These are phyloP conservation scores for Martes martes DNA, from an alignment of 2,113 vertebrate species.

Conservation along the genomic window DNA sequence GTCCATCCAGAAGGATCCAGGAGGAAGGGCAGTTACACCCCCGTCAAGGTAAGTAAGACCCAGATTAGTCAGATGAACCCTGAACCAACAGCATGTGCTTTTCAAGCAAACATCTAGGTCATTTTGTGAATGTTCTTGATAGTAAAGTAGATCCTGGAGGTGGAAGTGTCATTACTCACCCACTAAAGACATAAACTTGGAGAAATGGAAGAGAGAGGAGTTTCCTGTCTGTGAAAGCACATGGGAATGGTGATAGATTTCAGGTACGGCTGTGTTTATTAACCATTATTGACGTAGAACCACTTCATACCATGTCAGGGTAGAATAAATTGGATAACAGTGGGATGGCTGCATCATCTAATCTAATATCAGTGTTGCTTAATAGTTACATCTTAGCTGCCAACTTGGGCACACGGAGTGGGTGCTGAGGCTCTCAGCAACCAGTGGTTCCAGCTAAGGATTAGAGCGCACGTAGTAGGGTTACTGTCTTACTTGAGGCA, in stretches of 20 bases:
- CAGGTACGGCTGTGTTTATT: slow-evolving; percentile 12
- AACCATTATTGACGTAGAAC: slow-evolving; percentile 26
- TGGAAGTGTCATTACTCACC: slow-evolving; percentile 25
- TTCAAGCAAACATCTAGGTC: not conserved
- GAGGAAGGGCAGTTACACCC: not conserved
- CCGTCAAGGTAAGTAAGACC: not conserved
- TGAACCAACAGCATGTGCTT: not conserved
- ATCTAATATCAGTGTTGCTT: slow-evolving; percentile 19
- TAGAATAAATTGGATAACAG: slow-evolving; percentile 46
- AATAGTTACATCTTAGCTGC: slow-evolving; percentile 17
- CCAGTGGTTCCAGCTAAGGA: not conserved
- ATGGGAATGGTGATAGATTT: not conserved
- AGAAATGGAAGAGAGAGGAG: not conserved
- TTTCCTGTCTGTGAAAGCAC: not conserved
- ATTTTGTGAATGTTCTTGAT: not conserved
- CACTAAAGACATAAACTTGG: not conserved
- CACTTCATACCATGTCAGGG: not conserved
- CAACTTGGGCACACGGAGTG: not conserved
- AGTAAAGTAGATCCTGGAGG: not conserved
- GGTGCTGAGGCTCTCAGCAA: not conserved
- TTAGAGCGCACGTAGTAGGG: too few species aligned
- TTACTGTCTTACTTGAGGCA: not conserved
- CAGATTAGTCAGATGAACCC: not conserved
- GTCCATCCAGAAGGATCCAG: not conserved
- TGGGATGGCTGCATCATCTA: slow-evolving; percentile 28